Percentiles rank a stretch among this genome's conserved stretches.
Evolutionary conservation across 2,888 invertebrate species (phyloP).

Genomic region (Hymenopus coronatus): DNA sequence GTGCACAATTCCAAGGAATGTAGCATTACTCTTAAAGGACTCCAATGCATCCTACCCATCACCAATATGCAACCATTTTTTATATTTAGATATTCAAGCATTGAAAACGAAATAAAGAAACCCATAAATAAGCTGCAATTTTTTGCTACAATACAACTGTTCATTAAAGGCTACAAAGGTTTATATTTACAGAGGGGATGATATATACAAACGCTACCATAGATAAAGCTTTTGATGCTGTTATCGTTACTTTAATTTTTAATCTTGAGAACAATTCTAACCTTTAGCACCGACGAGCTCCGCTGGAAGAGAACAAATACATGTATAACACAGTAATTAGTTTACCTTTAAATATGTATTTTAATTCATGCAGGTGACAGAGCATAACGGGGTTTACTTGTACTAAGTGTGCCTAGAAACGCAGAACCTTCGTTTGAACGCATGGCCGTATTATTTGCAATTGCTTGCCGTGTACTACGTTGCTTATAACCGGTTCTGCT

Average conservation of each 20-base stretch:
- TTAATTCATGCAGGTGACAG: too few species aligned
- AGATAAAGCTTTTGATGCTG: not conserved
- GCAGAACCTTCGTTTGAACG: too few species aligned
- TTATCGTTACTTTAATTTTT: not conserved
- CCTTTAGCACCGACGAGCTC: constrained; percentile 47
- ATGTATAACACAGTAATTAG: not conserved
- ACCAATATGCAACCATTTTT: not conserved
- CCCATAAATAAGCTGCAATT: not conserved
- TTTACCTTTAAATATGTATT: too few species aligned
- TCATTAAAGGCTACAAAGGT: not conserved
- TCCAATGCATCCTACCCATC: not conserved
- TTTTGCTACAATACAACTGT: not conserved
- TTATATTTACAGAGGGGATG: not conserved
- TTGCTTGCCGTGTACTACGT: too few species aligned
- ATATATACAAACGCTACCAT: not conserved
- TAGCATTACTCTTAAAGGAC: too few species aligned
- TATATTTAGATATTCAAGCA: not conserved
- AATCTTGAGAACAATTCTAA: constrained; percentile 35
- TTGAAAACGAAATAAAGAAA: not conserved
- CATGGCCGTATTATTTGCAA: too few species aligned
- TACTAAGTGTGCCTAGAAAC: too few species aligned
- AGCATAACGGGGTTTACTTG: too few species aligned
- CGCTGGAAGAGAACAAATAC: constrained; percentile 38
- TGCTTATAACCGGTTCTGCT: too few species aligned
- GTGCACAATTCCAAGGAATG: too few species aligned